These are phyloP conservation scores for Lumbricus terrestris DNA, from an alignment of 2,888 invertebrate species.

Conservation along the genomic window DNA sequence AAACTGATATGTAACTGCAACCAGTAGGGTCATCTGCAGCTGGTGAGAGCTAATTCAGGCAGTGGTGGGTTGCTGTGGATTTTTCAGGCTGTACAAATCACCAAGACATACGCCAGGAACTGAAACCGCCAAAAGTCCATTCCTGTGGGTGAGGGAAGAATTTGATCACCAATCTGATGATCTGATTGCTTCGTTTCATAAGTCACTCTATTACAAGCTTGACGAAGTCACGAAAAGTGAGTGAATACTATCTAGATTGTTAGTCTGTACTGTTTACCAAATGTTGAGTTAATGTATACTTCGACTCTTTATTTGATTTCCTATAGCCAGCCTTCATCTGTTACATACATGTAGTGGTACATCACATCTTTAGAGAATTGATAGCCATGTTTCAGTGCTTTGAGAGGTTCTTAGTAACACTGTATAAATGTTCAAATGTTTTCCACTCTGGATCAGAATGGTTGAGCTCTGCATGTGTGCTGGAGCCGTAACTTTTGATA, in stretches of 20 bases:
- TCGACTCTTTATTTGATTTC: neutral
- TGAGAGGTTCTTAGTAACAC: too few species aligned
- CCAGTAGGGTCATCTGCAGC: neutral
- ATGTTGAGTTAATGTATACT: neutral
- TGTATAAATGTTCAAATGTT: too few species aligned
- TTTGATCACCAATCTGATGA: neutral
- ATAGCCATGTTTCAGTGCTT: too few species aligned
- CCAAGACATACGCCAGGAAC: neutral
- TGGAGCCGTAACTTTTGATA: too few species aligned
- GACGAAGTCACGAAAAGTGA: constrained; percentile 7
- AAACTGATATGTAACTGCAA: too few species aligned
- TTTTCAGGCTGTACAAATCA: constrained; percentile 12
- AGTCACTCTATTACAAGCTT: neutral
- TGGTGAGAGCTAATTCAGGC: neutral
- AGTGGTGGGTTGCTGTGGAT: neutral
- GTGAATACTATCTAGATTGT: neutral
- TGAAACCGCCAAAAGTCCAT: constrained; percentile 13
- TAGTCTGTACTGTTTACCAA: neutral
- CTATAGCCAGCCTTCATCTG: neutral
- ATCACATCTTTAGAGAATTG: too few species aligned
- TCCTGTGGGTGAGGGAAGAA: constrained; percentile 11
- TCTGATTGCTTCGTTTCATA: neutral
- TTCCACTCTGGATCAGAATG: too few species aligned
- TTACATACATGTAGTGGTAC: neutral
- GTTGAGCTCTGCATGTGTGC: too few species aligned